A percentile compares a stretch with the other conserved stretches of the same genome.
Conservation (phyloP, 2,888 invertebrate genomes). For the Nephrotoma guestfalica region DNA sequence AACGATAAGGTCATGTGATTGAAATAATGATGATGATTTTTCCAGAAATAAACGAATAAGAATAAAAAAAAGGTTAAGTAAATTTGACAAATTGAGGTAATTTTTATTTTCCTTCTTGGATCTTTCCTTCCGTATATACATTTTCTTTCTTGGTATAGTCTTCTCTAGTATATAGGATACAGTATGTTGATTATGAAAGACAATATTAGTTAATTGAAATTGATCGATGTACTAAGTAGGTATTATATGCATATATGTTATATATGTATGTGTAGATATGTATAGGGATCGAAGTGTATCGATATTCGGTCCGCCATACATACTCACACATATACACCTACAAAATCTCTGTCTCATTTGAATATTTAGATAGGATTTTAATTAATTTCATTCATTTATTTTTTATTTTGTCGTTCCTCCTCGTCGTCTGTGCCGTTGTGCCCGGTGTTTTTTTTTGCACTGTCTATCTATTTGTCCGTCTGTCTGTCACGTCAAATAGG, state of each 20-base stretch:
- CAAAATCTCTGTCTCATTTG: background rate
- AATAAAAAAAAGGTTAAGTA: background rate
- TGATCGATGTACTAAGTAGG: background rate
- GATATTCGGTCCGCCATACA: background rate
- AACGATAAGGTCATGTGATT: background rate
- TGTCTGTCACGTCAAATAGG: slow-evolving; percentile 2
- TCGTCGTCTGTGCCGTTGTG: background rate
- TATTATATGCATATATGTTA: background rate
- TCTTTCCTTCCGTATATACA: background rate
- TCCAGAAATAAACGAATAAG: background rate
- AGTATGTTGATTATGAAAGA: background rate
- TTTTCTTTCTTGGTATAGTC: background rate
- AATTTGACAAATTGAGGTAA: background rate
- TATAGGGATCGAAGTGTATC: background rate
- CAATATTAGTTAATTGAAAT: background rate
- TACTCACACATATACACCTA: background rate
- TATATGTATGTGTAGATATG: background rate
- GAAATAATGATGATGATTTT: background rate
- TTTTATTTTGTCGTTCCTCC: background rate
- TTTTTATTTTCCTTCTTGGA: background rate
- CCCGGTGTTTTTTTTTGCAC: background rate
- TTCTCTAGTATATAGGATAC: background rate
- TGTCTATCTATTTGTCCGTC: slow-evolving; percentile 1
- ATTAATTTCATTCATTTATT: background rate
- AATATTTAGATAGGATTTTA: background rate